These are phyloP conservation scores for Tetraneura akinire DNA, from an alignment of 1,140 invertebrate genomes.

Conservation along the genomic window DNA sequence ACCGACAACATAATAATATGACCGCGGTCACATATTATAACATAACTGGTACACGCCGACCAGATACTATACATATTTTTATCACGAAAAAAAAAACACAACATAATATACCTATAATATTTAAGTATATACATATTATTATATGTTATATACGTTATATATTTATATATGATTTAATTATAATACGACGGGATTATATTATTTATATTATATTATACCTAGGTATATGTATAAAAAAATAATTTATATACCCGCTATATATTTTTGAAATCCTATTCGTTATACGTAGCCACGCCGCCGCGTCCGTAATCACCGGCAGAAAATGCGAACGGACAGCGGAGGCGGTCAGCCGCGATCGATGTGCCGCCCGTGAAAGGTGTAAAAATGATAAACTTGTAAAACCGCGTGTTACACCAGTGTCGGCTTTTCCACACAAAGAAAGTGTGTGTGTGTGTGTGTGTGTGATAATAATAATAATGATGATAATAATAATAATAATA, in stretches of 20 bases:
- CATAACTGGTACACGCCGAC: no score
- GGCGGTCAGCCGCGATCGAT: not conserved
- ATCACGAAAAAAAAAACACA: no score
- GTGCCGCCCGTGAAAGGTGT: constrained; percentile 45
- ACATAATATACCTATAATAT: no score
- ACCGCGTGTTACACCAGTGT: constrained; percentile 40
- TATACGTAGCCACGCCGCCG: not conserved
- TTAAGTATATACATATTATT: not conserved
- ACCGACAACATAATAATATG: not conserved
- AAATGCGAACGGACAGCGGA: constrained; percentile 44
- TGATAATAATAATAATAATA: no score
- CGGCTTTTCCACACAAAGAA: constrained; percentile 39
- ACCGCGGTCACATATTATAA: no score
- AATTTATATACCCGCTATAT: not conserved
- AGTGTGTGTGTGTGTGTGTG: not conserved
- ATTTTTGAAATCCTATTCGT: constrained; percentile 3
- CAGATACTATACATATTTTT: no score
- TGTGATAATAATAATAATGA: no score
- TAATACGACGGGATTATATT: no score
- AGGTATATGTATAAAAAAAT: constrained; percentile 1
- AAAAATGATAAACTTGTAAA: constrained; percentile 51
- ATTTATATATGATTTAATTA: no score
- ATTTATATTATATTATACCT: not conserved
- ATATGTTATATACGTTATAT: not conserved
- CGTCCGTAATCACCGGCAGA: constrained; percentile 7